Base-by-base conservation (phyloP, 2,888 invertebrate species). In the Rambutsinella grinnellia region DNA sequence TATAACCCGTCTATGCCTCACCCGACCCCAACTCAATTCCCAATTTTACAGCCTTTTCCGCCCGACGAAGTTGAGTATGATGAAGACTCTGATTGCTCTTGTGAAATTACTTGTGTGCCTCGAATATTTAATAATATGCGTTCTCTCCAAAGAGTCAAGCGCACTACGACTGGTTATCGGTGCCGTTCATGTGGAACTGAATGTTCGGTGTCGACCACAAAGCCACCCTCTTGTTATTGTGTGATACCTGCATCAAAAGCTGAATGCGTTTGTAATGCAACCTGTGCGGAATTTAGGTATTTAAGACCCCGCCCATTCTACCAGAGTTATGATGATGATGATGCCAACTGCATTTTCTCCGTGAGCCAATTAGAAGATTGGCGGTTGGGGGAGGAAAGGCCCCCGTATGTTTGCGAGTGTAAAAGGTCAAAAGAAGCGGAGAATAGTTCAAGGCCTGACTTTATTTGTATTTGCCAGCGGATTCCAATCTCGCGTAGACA, bases 391-490 rank as follows among this genome's bases (percentile, higher is more conserved):
- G 72, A 70, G 23, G 79, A 79, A 49, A 60, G 70, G 27, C 66
- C 71, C 21, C 81, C 81, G 1, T 81, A 77, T 28, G 28, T 58
- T 49, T 81, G 81, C 26, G 79, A 75, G 21, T 81, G 81, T 27
- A 47, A 76, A n/a, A 71, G 72, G 62, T 71, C 77, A 21, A 79
- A 75, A 57, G 71, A 61, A 36, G 75, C 79, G 2, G 74, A 81
- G 57, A 46, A 56, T 17, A 70, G 71, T 3, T 46, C 53, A n/a
- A 62, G 60, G 6, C 80, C 80, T 2, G 79, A 75, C 56, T 81
- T 81, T 62, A 62, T 81, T 24, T 81, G 80, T 24, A 69, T 77
- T 58, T 81, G 80, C 51, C 75, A 81, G 57, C 26, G 79, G 26
- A 60, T 62, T 28, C n/a, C 67, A 23, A 36, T 36, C 13, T 36